A percentile compares a stretch with the other conserved stretches of the same genome.
Evolutionary conservation across 2,113 vertebrate genomes (phyloP).

Genomic region (Lycaon pictus): DNA sequence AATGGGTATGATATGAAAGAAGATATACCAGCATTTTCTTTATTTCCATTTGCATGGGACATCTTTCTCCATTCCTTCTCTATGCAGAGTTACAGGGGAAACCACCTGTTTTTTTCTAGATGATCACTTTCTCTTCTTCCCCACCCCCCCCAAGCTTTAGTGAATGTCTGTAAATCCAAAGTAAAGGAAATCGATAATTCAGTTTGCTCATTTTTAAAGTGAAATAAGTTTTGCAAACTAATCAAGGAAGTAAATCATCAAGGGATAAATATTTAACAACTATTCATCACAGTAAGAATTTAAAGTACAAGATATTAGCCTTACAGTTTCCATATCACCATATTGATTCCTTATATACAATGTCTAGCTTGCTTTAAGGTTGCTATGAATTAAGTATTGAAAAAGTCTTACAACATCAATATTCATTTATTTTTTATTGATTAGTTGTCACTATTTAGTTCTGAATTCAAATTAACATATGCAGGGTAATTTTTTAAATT

Average conservation of each 20-base stretch:
- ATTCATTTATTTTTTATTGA: conserved; percentile 86
- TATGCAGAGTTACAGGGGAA: background rate
- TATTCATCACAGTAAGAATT: conserved; percentile 70
- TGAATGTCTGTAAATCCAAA: background rate
- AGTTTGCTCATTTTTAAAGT: conserved; percentile 54
- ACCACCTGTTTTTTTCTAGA: background rate
- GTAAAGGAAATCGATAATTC: conserved; percentile 77
- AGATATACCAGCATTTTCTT: background rate
- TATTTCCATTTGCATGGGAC: background rate
- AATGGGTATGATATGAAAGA: background rate
- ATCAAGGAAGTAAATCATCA: conserved; percentile 73
- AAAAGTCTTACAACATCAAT: conserved; percentile 82
- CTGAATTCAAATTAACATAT: conserved; percentile 74
- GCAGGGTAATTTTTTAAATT: conserved; percentile 70
- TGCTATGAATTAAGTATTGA: conserved; percentile 82
- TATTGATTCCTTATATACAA: conserved; percentile 84
- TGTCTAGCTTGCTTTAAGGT: conserved; percentile 78
- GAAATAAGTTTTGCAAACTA: conserved; percentile 73
- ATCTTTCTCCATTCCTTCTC: background rate
- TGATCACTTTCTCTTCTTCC: background rate
- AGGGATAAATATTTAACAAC: conserved; percentile 81
- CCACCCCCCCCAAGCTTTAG: background rate
- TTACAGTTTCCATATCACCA: conserved; percentile 72
- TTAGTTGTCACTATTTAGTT: conserved; percentile 77
- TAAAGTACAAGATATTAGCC: conserved; percentile 63